phyloP scores from a whole-genome alignment of 2,797 vertebrate species.

The Tangara arthus region DNA sequence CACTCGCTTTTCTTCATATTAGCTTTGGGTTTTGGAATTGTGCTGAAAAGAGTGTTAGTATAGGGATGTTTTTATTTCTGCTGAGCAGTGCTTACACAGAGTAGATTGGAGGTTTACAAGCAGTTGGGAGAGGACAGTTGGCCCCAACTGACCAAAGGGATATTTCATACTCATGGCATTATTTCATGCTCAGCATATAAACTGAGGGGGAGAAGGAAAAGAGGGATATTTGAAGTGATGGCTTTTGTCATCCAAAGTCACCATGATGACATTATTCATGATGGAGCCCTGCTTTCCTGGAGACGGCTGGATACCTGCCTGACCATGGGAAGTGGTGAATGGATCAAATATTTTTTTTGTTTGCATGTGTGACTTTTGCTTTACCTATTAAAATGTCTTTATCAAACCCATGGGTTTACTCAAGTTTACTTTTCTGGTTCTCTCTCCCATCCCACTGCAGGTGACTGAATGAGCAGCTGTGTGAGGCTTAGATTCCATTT shows the following conservation, averaged over 20 bases:
- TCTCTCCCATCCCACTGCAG: background rate
- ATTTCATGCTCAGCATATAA: background rate
- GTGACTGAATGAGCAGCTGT: background rate
- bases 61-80: background rate
- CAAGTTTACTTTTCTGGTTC: background rate
- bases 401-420: background rate
- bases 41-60: background rate
- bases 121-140: background rate
- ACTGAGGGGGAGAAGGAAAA: background rate
- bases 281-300: background rate
- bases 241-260: background rate
- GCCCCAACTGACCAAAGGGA: background rate
- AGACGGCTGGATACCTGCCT: background rate
- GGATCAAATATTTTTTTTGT: background rate
- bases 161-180: background rate
- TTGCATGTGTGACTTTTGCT: fast-evolving
- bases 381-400: background rate
- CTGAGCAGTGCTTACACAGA: background rate
- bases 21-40: background rate
- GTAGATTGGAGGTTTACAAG: background rate
- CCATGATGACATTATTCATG: fast-evolving
- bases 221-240: fast-evolving
- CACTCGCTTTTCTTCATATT: too few relatives aligned
- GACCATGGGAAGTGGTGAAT: background rate
- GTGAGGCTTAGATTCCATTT: background rate